phyloP scores from a whole-genome alignment of 2,113 vertebrate species.

The Rattus norvegicus region DNA sequence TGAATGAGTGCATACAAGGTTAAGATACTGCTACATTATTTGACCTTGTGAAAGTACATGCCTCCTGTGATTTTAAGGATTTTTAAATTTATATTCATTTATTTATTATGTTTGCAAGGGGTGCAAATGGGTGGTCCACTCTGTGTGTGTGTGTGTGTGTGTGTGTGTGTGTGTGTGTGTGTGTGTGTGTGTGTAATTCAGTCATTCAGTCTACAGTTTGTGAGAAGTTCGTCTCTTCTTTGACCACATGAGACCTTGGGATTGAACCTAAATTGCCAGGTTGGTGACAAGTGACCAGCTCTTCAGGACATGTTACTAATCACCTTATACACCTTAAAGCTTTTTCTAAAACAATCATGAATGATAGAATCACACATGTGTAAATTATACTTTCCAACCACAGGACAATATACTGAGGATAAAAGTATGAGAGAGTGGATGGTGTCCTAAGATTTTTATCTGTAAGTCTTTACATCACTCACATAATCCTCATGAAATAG shows the following conservation, averaged over 20 bases:
- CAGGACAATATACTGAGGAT: background rate
- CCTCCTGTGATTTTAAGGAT: background rate
- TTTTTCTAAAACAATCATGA: background rate
- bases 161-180: too few species aligned
- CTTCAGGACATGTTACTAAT: background rate
- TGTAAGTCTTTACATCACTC: background rate
- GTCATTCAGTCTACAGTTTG: background rate
- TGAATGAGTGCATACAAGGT: background rate
- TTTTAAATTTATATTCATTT: background rate
- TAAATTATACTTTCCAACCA: background rate
- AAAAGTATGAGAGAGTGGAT: accelerated
- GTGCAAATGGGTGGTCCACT: too few species aligned
- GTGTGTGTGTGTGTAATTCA: background rate
- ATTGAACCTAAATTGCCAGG: background rate
- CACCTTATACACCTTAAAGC: background rate
- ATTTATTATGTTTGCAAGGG: background rate
- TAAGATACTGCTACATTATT: background rate
- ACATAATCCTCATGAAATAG: background rate
- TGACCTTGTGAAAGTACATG: background rate
- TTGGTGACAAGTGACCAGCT: background rate
- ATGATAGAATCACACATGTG: accelerated
- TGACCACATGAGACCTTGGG: background rate
- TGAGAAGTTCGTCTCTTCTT: background rate
- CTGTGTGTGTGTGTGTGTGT: too few species aligned
- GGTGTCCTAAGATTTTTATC: background rate